Evolutionary conservation across 2,888 invertebrate genomes (phyloP), one percentile per base, ranked within the genome.

Genomic region (Dorcus hopei): DNA sequence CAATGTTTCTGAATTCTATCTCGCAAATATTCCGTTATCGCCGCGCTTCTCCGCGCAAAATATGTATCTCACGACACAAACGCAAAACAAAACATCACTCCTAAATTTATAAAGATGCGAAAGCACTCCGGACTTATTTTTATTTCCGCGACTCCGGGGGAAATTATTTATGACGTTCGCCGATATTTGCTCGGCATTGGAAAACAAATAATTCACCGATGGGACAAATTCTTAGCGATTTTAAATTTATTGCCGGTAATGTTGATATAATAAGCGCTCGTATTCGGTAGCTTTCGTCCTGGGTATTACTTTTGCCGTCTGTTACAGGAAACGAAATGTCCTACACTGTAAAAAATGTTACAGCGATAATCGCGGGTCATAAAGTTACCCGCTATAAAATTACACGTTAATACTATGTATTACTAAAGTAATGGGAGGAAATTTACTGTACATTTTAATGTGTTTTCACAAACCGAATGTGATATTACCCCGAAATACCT

Each of bases 21-120:
- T 55, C 52, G 49, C 49, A 58, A 49, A 53, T 52, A 52, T 58
- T 53, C 57, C 26, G 52, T 58, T 58, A 52, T 58, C 52, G 48
- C 33, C 26, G 47, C 38, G 57, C 9, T 26, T 41, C 52, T 52
- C 38, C 42, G 49, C 48, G 23, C 49, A 58, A 57, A 60, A 60
- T 52, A 60, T 49, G 53, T 57, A 11, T 16, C 23, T 3, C 16
- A 45, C 14, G 45, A 45, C 45, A 11, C 45, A 45, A 9, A 45
- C 23, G 45, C 45, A 45, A 23, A 9, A 11, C 45, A 45, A 45
- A 33, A 33, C 26, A 26, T 26, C 26, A 9, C 45, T 45, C 23
- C 19, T 9, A 45, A 19, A 45, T 9, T 45, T 45, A 45, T 45
- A 45, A 45, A 45, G 23, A 9, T 19, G 9, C 16, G 11, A 45